Evolutionary conservation across 2,113 vertebrate species (phyloP), one percentile per base, ranked within the genome.

Genomic region (Sterrhoptilus dennistouni): DNA sequence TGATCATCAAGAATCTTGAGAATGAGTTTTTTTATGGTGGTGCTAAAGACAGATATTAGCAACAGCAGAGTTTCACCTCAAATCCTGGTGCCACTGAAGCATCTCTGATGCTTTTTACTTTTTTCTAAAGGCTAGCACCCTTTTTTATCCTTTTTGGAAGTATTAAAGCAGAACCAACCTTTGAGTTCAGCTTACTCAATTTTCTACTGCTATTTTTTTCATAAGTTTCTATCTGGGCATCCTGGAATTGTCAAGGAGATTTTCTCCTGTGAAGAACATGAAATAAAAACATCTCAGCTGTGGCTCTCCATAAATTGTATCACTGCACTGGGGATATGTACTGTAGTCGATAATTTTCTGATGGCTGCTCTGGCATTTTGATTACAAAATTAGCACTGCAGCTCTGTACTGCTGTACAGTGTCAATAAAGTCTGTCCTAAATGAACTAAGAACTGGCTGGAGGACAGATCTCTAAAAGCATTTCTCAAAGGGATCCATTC

Each of bases 271-370:
- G 89, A 95, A 95, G 91, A 96, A 85, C 68, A 92, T 56, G 93
- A 95, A 95, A 96, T 92, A 92, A 96, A 92, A 96, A 36, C 74
- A 92, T 79, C 89, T 96, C 91, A 75, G 87, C 80, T 95, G 77
- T 81, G 87, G 76, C 64, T 90, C 89, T 83, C 74, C 76, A 89
- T 87, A 94, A 95, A 93, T 78, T 14, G 38, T 92, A 83, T 75
- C 80, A 74, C 54, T 90, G 86, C 89, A 52, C 83, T 52, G 80
- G 83, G 88, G 65, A 89, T 57, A 87, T 7, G 24, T 35, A 66
- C 71, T 31, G 24, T 21, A 60, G 68, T 47, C 9, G 15, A 75
- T 82, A 83, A 95, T 89, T 90, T 95, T 92, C 83, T 95, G 94
- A 87, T 84, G 91, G 80, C 40, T 92, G 95, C 87, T 91, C 89